Conservation (phyloP, 2,888 invertebrate species). For the Autographa gamma region DNA sequence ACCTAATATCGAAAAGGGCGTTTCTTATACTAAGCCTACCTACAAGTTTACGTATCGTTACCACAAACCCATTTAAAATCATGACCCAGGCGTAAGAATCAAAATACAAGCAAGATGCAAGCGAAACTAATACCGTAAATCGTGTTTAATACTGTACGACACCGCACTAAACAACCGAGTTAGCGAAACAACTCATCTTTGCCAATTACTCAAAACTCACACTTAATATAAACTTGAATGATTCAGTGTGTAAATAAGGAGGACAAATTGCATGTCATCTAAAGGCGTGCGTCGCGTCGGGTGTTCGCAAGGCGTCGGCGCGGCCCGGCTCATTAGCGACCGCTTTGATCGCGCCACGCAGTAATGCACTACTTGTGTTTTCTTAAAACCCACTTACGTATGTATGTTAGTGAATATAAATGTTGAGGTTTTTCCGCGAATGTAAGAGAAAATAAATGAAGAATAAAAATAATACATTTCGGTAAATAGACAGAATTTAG, state of each 20-base stretch:
- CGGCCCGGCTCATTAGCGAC: conserved; percentile 61
- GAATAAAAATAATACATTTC: neutral
- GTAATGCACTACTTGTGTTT: conserved; percentile 65
- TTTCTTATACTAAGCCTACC: too few species aligned
- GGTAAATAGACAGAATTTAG: neutral
- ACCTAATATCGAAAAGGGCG: too few species aligned
- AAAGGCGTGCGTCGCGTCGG: conserved; percentile 16
- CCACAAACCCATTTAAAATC: too few species aligned
- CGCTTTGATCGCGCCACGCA: conserved; percentile 58
- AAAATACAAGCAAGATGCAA: too few species aligned
- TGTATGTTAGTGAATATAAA: conserved; percentile 6
- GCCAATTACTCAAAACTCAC: neutral
- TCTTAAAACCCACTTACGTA: conserved; percentile 50
- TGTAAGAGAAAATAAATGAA: neutral
- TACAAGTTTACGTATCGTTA: too few species aligned
- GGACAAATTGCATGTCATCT: conserved; percentile 34
- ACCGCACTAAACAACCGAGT: neutral
- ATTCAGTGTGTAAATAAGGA: conserved; percentile 25
- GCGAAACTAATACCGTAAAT: neutral
- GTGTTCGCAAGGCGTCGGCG: conserved; percentile 41
- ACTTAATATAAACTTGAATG: conserved; percentile 24
- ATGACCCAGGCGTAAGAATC: too few species aligned
- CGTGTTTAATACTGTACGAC: neutral
- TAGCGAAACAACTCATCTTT: neutral
- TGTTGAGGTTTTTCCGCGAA: neutral